Evolutionary conservation across 2,888 invertebrate species (phyloP), one percentile per base, ranked within the genome.

Genomic region (Cheilosia grossa): DNA sequence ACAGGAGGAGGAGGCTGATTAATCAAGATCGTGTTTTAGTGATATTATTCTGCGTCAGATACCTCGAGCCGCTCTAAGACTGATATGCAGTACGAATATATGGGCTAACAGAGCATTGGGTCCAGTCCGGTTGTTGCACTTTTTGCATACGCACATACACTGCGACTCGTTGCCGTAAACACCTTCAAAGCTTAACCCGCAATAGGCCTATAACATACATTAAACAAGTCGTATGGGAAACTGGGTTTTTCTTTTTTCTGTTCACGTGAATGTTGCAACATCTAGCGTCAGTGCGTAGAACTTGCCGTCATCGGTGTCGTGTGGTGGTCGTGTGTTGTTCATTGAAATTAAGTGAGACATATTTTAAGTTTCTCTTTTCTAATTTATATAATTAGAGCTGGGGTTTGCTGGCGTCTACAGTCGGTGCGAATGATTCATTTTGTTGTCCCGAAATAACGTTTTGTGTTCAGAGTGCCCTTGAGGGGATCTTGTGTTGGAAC

Each of bases 21-120:
- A 79, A 87, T 87, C 81, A 83, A 87, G 79, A 87, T 87, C 83
- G 87, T 79, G 86, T 59, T 78, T 70, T 64, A 64, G 64, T 77
- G 75, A 81, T 81, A 81, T n/a, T 61, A 67, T 58, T 58, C 44
- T 78, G 79, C 78, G 82, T 78, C 37, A 24, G 69, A 47, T 21
- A 56, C 56, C 61, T 27, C 56, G 56, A 58, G 58, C 59, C 44
- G 27, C 49, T 44, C 47, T 17, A 44, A 17, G 17, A 47, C 17
- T 19, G 7, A 19, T 17, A 7, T 27, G 27, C 44, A 42, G 15
- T n/a, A 2, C n/a, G n/a, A 13, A 4, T 58, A 78, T 63, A 73
- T 59, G 58, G 63, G 67, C 54, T 54, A 70, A 58, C 58, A 70
- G 64, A 70, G 33, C 53, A 77, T 47, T 59, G 53, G 79, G 27